phyloP scores from a whole-genome alignment of 2,888 invertebrate species.

The Pomacea canaliculata region DNA sequence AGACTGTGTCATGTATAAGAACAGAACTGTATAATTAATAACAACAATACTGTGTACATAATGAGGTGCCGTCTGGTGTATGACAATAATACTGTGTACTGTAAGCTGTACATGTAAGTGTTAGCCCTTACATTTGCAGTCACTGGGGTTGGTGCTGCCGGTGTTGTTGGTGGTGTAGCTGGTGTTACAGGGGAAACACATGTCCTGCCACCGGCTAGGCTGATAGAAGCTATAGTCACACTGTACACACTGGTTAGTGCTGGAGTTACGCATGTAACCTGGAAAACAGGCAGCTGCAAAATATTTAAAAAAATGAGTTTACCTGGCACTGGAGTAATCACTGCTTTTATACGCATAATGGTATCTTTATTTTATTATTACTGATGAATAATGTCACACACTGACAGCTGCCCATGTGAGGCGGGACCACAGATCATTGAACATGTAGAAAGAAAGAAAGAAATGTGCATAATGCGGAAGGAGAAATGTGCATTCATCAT shows the following conservation, averaged over 20 bases:
- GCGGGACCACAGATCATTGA: no score
- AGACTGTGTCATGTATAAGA: not conserved
- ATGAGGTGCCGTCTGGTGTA: slow-evolving; percentile 75
- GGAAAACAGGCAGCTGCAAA: slow-evolving; percentile 42
- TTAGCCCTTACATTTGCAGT: not conserved
- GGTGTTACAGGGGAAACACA: slow-evolving; percentile 75
- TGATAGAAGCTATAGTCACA: slow-evolving; percentile 74
- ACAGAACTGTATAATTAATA: no score
- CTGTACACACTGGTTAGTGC: slow-evolving; percentile 72
- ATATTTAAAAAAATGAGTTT: no score
- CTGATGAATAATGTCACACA: no score
- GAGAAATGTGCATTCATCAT: no score
- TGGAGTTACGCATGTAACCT: slow-evolving; percentile 73
- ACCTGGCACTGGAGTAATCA: no score
- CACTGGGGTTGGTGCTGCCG: slow-evolving; percentile 6
- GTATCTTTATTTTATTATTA: no score
- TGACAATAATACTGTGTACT: slow-evolving; percentile 75
- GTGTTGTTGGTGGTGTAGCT: slow-evolving; percentile 23
- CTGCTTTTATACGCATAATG: no score
- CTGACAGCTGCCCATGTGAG: no score
- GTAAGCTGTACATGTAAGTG: no score
- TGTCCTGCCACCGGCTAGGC: slow-evolving; percentile 77
- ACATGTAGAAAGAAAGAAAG: not conserved
- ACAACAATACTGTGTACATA: not conserved
- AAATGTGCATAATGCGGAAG: not conserved